Conservation (phyloP, 2,113 vertebrate species). For the Solenodon paradoxus region DNA sequence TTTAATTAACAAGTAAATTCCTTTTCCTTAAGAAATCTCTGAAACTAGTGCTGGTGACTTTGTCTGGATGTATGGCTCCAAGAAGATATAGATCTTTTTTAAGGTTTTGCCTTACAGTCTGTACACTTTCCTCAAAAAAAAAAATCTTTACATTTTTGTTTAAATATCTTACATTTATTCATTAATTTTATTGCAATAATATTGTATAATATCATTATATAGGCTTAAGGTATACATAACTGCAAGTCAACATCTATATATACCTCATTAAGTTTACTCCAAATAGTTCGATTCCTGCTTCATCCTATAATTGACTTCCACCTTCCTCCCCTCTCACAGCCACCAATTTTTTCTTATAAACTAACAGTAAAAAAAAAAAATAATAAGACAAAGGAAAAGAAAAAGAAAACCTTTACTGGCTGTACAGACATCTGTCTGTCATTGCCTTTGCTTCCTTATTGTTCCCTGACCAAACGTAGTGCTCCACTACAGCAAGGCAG, state of each 20-base stretch:
- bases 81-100: neutral
- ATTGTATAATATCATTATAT: too few relatives aligned
- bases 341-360: too few relatives aligned
- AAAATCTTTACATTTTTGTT: conserved; percentile 19
- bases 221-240: too few relatives aligned
- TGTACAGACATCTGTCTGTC: neutral
- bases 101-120: neutral
- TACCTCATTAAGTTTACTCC: too few relatives aligned
- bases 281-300: too few relatives aligned
- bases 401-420: neutral
- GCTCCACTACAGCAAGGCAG: neutral
- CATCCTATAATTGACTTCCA: too few relatives aligned
- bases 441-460: neutral
- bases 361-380: too few relatives aligned
- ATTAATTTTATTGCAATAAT: too few relatives aligned
- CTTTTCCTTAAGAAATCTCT: neutral
- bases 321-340: too few relatives aligned
- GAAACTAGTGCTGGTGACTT: neutral
- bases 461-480: neutral
- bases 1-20: neutral
- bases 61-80: neutral
- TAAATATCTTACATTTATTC: too few relatives aligned
- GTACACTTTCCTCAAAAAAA: too few relatives aligned
- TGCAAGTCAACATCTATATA: too few relatives aligned
- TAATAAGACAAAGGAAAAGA: neutral